phyloP scores from a whole-genome alignment of 2,888 invertebrate genomes.

The Penaeus monodon region DNA sequence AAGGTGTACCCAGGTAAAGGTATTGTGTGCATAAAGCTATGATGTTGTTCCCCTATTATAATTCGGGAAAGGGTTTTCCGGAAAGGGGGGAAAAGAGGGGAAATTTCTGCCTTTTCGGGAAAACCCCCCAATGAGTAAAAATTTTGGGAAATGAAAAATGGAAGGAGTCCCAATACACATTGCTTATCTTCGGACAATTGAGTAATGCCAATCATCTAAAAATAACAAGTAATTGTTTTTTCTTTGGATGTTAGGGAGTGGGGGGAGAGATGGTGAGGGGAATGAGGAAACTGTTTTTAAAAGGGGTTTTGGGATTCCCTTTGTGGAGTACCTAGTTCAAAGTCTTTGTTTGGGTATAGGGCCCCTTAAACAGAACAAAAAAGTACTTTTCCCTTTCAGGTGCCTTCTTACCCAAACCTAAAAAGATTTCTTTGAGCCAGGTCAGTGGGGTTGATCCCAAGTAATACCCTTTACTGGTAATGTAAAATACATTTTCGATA shows the following conservation, averaged over 20 bases:
- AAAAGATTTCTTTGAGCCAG: no score
- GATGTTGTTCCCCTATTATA: background rate
- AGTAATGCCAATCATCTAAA: background rate
- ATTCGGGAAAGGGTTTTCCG: background rate
- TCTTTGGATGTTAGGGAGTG: background rate
- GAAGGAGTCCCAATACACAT: background rate
- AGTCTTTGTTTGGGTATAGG: background rate
- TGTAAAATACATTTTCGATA: no score
- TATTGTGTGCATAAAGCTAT: background rate
- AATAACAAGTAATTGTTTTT: background rate
- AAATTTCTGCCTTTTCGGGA: background rate
- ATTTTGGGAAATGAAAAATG: no score
- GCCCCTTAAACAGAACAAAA: no score
- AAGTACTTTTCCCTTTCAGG: no score
- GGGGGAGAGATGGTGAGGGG: background rate
- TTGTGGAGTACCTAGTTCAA: background rate
- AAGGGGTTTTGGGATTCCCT: background rate
- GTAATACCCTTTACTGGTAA: no score
- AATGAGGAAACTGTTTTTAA: background rate
- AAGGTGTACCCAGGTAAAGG: background rate
- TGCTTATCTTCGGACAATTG: no score
- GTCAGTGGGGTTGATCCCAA: no score
- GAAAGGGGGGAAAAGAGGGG: no score
- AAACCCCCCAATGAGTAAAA: no score
- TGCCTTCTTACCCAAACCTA: no score